Conservation (phyloP, 2,888 invertebrate genomes). For the Amblyjoppa proteus region DNA sequence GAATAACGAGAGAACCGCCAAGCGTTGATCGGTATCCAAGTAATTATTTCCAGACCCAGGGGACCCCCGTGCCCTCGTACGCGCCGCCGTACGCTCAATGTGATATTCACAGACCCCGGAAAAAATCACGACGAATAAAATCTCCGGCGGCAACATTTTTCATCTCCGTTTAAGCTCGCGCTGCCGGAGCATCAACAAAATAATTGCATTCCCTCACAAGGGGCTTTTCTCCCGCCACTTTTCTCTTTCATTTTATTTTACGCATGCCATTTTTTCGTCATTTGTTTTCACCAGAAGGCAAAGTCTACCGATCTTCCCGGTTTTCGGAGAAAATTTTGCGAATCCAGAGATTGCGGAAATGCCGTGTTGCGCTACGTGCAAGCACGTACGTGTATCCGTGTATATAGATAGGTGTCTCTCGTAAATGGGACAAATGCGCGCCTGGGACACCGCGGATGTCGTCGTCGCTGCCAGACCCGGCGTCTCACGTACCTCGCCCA, state of each 20-base stretch:
- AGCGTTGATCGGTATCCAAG: slow-evolving; percentile 76
- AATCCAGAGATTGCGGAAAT: slow-evolving; percentile 63
- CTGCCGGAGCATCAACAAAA: neutral
- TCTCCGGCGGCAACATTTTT: neutral
- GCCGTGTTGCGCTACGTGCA: slow-evolving; percentile 27
- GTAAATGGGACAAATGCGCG: slow-evolving; percentile 64
- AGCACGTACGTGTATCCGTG: slow-evolving; percentile 8
- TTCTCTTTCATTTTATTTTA: neutral
- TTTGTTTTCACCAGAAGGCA: neutral
- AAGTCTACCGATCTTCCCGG: neutral
- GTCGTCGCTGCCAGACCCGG: slow-evolving; percentile 41
- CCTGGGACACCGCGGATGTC: slow-evolving; percentile 44
- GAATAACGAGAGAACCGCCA: slow-evolving; percentile 61
- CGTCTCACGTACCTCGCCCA: slow-evolving; percentile 56
- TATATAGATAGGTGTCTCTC: slow-evolving; percentile 39
- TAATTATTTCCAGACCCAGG: slow-evolving; percentile 74
- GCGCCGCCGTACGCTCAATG: neutral
- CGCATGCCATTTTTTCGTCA: neutral
- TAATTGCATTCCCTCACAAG: slow-evolving; percentile 12
- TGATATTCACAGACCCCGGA: slow-evolving; percentile 1
- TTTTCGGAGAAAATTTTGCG: slow-evolving; percentile 34
- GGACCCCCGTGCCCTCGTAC: neutral
- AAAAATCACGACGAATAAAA: slow-evolving; percentile 18
- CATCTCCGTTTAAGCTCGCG: neutral
- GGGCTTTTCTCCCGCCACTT: neutral